A percentile compares a stretch with the other conserved stretches of the same genome.
These are phyloP conservation scores for Collichthys lucidus DNA, from an alignment of 2,113 vertebrate species.

Conservation along the genomic window DNA sequence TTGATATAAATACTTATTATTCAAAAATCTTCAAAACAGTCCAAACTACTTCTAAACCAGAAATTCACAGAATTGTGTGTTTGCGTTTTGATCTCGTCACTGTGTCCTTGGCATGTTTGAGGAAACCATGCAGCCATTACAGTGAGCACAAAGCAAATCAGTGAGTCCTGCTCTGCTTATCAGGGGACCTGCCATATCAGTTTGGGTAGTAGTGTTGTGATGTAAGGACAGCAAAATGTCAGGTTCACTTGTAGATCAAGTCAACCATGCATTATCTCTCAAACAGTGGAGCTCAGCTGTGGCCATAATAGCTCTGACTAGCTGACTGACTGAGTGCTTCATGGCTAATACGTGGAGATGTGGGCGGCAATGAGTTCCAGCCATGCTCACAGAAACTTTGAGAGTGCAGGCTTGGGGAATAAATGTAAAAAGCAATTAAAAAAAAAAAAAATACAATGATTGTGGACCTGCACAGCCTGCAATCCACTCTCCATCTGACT, in stretches of 20 bases:
- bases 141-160: slow-evolving; percentile 78
- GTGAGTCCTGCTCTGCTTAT: slow-evolving; percentile 80
- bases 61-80: slow-evolving; percentile 19
- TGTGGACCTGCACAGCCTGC: slow-evolving; percentile 13
- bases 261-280: slow-evolving; percentile 84
- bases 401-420: slow-evolving; percentile 39
- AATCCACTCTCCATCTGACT: slow-evolving; percentile 36
- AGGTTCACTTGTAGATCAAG: slow-evolving; percentile 87
- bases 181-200: slow-evolving; percentile 78
- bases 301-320: slow-evolving; percentile 68
- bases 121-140: slow-evolving; percentile 74
- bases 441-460: slow-evolving; percentile 22
- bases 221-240: slow-evolving; percentile 83
- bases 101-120: slow-evolving; percentile 63
- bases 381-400: slow-evolving; percentile 42
- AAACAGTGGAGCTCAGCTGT: slow-evolving; percentile 74
- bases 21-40: background rate
- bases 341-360: slow-evolving; percentile 52
- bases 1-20: background rate
- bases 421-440: slow-evolving; percentile 21
- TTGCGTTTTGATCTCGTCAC: slow-evolving; percentile 46
- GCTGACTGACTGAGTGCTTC: slow-evolving; percentile 70
- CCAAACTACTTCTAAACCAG: background rate
- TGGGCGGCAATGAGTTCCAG: slow-evolving; percentile 59
- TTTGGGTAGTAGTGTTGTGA: slow-evolving; percentile 81